Conservation (phyloP, 2,113 vertebrate species). For the Fulica atra region DNA sequence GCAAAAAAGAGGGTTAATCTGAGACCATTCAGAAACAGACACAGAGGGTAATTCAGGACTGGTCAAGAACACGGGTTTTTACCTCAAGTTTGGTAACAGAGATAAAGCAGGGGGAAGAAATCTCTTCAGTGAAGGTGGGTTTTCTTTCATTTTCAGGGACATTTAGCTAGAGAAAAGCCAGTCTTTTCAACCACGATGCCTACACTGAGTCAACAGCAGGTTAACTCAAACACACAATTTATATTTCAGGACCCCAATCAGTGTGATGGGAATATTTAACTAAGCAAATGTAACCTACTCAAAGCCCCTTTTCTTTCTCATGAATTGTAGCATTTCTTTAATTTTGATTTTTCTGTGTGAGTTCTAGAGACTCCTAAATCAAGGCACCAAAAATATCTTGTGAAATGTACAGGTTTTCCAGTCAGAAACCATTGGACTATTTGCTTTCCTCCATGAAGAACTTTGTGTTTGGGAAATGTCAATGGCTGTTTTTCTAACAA, state of each 20-base stretch:
- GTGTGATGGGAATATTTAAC: not conserved
- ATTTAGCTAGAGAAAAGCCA: not conserved
- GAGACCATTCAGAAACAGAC: not conserved
- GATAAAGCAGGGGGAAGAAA: not conserved
- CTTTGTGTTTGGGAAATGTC: not conserved
- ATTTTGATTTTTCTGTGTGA: not conserved
- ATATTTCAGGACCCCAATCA: not conserved
- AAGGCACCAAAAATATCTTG: not conserved
- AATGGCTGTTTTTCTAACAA: not conserved
- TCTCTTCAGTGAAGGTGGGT: not conserved
- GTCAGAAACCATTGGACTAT: not conserved
- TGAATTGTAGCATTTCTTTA: not conserved
- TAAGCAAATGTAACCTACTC: not conserved
- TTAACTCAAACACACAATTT: not conserved
- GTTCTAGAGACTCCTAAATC: not conserved
- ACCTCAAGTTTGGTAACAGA: not conserved
- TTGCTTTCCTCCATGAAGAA: not conserved
- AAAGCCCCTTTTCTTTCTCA: not conserved
- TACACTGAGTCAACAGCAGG: not conserved
- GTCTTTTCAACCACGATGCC: not conserved
- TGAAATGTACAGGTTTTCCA: not conserved
- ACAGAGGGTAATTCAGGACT: not conserved
- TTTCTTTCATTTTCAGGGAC: not conserved
- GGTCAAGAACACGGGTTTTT: not conserved
- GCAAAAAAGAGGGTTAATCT: not conserved